Evolutionary conservation across 2,113 vertebrate species (phyloP).

Genomic region (Hippocampus guttulatus): DNA sequence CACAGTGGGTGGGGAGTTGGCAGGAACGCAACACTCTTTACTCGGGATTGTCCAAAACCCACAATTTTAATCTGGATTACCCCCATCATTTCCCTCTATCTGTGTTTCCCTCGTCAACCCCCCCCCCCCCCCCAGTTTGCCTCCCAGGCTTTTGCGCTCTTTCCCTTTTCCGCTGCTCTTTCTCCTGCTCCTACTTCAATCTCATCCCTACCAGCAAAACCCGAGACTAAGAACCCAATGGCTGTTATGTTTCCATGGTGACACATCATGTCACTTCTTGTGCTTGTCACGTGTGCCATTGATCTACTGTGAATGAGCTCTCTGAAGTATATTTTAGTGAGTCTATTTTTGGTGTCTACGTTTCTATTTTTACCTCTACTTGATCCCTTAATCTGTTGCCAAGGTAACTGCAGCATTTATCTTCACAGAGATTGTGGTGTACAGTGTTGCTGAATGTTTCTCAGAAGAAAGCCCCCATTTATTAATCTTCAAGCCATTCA

Average conservation of each 20-base stretch:
- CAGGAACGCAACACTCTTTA: conserved; percentile 27
- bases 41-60: conserved; percentile 67
- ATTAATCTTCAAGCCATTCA: neutral
- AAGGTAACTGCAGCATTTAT: conserved; percentile 42
- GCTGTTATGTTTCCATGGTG: conserved; percentile 42
- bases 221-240: neutral
- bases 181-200: conserved; percentile 33
- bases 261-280: conserved; percentile 17
- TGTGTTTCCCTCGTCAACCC: conserved; percentile 33
- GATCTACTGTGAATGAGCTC: conserved; percentile 15
- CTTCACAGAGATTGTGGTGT: conserved; percentile 14
- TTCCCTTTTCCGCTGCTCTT: conserved; percentile 39
- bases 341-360: conserved; percentile 42
- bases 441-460: neutral
- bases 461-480: neutral
- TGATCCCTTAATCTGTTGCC: conserved; percentile 42
- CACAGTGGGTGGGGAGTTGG: conserved; percentile 42
- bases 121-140: conserved; percentile 2
- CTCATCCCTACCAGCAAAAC: conserved; percentile 14
- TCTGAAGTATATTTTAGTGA: conserved; percentile 31
- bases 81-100: conserved; percentile 46
- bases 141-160: conserved; percentile 17
- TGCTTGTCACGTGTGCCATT: conserved; percentile 16
- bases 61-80: conserved; percentile 69
- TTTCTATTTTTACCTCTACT: conserved; percentile 27